Evolutionary conservation across 1,140 invertebrate genomes (phyloP).

Genomic region (Onthophagus taurus): DNA sequence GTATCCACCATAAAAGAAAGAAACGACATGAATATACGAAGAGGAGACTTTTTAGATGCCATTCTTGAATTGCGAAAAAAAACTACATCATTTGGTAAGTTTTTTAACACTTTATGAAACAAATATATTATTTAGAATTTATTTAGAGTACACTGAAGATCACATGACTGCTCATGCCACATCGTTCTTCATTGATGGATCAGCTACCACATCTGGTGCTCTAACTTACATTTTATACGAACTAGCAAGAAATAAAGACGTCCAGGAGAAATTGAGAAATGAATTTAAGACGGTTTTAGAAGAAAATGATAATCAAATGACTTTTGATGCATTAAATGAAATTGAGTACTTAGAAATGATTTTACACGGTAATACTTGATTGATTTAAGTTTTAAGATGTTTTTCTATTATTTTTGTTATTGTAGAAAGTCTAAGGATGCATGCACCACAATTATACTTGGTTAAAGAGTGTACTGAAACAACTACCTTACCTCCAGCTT

Average conservation of each 20-base stretch:
- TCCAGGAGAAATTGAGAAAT: slow-evolving; percentile 11
- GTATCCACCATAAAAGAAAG: slow-evolving; percentile 1
- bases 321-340: slow-evolving; percentile 35
- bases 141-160: slow-evolving; percentile 18
- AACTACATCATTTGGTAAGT: slow-evolving; percentile 2
- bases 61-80: slow-evolving; percentile 1
- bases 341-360: slow-evolving; percentile 37
- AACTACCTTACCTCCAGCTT: slow-evolving; percentile 32
- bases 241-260: slow-evolving; percentile 7
- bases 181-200: slow-evolving; percentile 28
- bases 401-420: background rate
- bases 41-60: slow-evolving; percentile 5
- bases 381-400: background rate
- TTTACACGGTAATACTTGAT: slow-evolving; percentile 19
- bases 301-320: slow-evolving; percentile 22
- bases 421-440: background rate
- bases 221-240: slow-evolving; percentile 7
- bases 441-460: background rate
- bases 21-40: background rate
- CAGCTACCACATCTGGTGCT: slow-evolving; percentile 10
- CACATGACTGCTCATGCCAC: slow-evolving; percentile 37
- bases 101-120: too few relatives aligned
- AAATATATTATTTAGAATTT: too few relatives aligned
- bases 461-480: slow-evolving; percentile 4
- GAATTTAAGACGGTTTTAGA: slow-evolving; percentile 14